Evolutionary conservation across 2,113 vertebrate genomes (phyloP).

Genomic region (Ciconia stormi): DNA sequence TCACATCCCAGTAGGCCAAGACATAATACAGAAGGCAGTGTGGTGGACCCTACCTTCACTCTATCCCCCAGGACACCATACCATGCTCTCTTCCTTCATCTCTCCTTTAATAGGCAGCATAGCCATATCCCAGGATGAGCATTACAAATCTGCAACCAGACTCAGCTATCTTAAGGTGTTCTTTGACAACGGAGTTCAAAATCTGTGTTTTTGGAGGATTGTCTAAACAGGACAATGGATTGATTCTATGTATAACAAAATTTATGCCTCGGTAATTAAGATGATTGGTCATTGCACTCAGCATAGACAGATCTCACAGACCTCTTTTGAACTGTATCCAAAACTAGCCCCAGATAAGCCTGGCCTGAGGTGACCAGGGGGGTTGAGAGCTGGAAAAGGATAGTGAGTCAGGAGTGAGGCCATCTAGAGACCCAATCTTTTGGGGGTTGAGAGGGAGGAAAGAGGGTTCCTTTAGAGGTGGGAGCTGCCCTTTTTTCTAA

Average conservation of each 20-base stretch:
- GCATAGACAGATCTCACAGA: not conserved
- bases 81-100: not conserved
- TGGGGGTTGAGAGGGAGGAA: not conserved
- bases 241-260: not conserved
- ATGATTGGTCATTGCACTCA: not conserved
- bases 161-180: not conserved
- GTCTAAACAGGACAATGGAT: not conserved
- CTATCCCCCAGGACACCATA: rapidly evolving
- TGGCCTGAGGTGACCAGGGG: not conserved
- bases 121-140: not conserved
- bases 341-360: not conserved
- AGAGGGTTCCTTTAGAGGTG: not conserved
- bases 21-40: not conserved
- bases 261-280: not conserved
- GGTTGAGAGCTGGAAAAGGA: not conserved
- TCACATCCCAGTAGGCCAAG: not conserved
- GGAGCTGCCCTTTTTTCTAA: not conserved
- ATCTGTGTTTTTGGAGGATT: not conserved
- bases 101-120: not conserved
- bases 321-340: not conserved
- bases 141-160: not conserved
- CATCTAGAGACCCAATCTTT: not conserved
- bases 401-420: not conserved
- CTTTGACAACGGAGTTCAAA: not conserved
- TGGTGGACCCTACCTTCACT: not conserved